These are phyloP conservation scores for Leptinotarsa rubiginosa DNA, from an alignment of 2,888 invertebrate species.

Conservation along the genomic window DNA sequence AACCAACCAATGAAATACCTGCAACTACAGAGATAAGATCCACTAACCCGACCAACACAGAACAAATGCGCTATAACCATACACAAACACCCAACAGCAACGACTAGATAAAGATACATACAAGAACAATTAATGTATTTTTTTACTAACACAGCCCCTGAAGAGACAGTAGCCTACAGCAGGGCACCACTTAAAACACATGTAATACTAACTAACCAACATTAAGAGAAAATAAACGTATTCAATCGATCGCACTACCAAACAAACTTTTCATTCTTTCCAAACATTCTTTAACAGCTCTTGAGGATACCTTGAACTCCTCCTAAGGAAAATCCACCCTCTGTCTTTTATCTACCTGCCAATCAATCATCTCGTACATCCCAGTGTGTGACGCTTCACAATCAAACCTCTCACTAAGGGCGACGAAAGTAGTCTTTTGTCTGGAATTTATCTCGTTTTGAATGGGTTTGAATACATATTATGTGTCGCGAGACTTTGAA, in stretches of 20 bases:
- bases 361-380: background rate
- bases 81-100: too few species aligned
- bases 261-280: background rate
- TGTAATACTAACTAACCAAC: too few species aligned
- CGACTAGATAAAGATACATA: too few species aligned
- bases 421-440: conserved; percentile 12
- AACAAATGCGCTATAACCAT: too few species aligned
- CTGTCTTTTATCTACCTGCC: background rate
- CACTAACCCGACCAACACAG: too few species aligned
- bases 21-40: too few species aligned
- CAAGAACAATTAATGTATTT: too few species aligned
- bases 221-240: too few species aligned
- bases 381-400: background rate
- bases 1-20: too few species aligned
- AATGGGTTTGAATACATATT: conserved; percentile 14
- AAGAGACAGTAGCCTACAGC: too few species aligned
- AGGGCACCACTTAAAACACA: too few species aligned
- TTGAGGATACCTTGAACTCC: background rate
- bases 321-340: background rate
- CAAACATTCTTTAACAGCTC: background rate
- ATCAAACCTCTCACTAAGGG: conserved; percentile 7
- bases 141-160: too few species aligned
- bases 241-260: background rate
- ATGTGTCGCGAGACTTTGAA: background rate
- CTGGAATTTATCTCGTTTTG: conserved; percentile 9